Evolutionary conservation across 2,888 invertebrate genomes (phyloP), one percentile per base, ranked within the genome.

Genomic region (Prosapia bicincta): DNA sequence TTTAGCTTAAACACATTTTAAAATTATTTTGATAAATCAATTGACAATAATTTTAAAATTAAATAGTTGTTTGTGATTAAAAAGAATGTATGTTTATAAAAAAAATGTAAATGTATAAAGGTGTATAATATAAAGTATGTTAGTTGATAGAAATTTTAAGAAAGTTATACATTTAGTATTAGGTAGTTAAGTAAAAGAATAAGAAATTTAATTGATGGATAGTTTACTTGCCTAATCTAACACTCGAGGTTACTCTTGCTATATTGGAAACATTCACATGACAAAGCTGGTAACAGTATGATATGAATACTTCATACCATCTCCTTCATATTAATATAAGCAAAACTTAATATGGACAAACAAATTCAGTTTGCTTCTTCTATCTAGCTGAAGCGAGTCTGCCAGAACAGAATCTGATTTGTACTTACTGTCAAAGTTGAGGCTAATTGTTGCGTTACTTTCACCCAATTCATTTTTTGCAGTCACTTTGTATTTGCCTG

Each of bases 391-490:
- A 54, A 54, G 54, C 54, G 54, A n/a, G n/a, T 54, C 20, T 54
- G n/a, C 7, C 20, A 26, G 69, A 25, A 43, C 26, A 20, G 26
- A 26, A 13, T 75, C 70, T 66, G 70, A 38, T 75, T 32, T 67
- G 80, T 83, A 94, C 96, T 95, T 90, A 98, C 98, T 97, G 92
- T 97, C 97, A 89, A 98, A 97, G 88, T 98, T 98, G 83, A 98
- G 92, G 88, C 97, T 97, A 87, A 97, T 96, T 80, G 97, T 97
- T 79, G 97, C 97, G 86, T 97, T 97, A 85, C 96, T 96, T 87
- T 98, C 98, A 85, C 98, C 98, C 83, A 97, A 91, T 87, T 97
- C 96, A 88, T 97, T 98, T 88, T 98, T 98, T 83, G 97, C 97
- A 83, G 95, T 96, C 83, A 97, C 96, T 88, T 96, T 93, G 88